Percentiles rank a stretch among this genome's conserved stretches.
Conservation (phyloP, 2,888 invertebrate genomes). For the Polia nebulosa region DNA sequence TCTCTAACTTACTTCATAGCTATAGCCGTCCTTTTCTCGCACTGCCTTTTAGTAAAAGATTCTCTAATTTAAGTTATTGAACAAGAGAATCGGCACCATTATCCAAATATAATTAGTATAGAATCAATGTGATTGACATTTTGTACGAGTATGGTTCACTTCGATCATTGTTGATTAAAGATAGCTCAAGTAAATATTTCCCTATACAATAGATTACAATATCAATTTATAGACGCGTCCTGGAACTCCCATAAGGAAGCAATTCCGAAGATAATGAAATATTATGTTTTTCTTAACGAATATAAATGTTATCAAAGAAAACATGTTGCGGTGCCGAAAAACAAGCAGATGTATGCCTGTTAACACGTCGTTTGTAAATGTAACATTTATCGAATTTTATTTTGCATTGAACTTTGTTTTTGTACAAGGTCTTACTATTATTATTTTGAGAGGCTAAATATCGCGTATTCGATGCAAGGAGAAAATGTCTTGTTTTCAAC, state of each 20-base stretch:
- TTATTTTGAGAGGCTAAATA: constrained; percentile 42
- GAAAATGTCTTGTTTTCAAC: too few species aligned
- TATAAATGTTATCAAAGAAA: constrained; percentile 49
- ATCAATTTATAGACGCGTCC: neutral
- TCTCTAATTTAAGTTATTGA: too few species aligned
- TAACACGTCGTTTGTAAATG: constrained; percentile 48
- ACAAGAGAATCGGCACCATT: too few species aligned
- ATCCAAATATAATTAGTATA: too few species aligned
- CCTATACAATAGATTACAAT: too few species aligned
- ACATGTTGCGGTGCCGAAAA: constrained; percentile 28
- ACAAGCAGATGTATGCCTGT: constrained; percentile 28
- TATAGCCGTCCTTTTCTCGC: too few species aligned
- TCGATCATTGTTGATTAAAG: too few species aligned
- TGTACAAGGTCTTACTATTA: constrained; percentile 33
- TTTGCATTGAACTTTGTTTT: constrained; percentile 34
- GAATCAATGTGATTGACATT: too few species aligned
- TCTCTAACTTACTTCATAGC: too few species aligned
- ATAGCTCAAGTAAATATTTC: too few species aligned
- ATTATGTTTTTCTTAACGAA: constrained; percentile 33
- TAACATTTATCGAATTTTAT: constrained; percentile 44
- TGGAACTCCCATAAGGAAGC: constrained; percentile 13
- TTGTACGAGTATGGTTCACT: too few species aligned
- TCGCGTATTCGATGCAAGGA: constrained; percentile 5
- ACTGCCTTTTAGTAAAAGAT: too few species aligned
- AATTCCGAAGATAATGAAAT: neutral